These are phyloP conservation scores for Pyrrhia umbra DNA, from an alignment of 2,888 invertebrate genomes.

Conservation along the genomic window DNA sequence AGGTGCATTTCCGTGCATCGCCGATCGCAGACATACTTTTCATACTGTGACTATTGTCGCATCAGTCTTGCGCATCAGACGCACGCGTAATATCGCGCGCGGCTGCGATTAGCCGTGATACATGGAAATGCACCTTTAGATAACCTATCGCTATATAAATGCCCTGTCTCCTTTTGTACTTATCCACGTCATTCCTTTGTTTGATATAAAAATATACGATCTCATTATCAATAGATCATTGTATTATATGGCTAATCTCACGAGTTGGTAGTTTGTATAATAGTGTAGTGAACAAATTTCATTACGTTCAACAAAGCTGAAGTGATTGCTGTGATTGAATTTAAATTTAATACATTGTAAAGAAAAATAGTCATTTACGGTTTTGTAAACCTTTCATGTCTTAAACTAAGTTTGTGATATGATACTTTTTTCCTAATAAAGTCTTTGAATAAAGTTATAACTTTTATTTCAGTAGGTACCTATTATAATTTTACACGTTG, in stretches of 20 bases:
- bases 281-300: constrained; percentile 50
- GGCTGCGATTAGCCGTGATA: no score
- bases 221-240: constrained; percentile 62
- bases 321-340: constrained; percentile 60
- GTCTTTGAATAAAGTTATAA: constrained; percentile 8
- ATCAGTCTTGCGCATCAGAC: no score
- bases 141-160: constrained; percentile 6
- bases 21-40: no score
- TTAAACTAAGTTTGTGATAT: constrained; percentile 43
- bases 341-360: constrained; percentile 43
- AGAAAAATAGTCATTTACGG: constrained; percentile 40
- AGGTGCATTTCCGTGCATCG: no score
- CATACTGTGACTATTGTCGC: no score
- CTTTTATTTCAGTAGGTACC: constrained; percentile 30
- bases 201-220: constrained; percentile 50
- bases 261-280: constrained; percentile 35
- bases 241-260: constrained; percentile 50
- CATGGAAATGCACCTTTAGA: no score
- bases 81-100: no score
- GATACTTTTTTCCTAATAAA: constrained; percentile 53
- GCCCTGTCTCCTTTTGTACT: constrained; percentile 35
- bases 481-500: no score
- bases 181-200: constrained; percentile 53
- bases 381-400: constrained; percentile 46
- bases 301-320: constrained; percentile 63